These are phyloP conservation scores for Drymodes brunneopygia DNA, from an alignment of 2,113 vertebrate genomes.

Conservation along the genomic window DNA sequence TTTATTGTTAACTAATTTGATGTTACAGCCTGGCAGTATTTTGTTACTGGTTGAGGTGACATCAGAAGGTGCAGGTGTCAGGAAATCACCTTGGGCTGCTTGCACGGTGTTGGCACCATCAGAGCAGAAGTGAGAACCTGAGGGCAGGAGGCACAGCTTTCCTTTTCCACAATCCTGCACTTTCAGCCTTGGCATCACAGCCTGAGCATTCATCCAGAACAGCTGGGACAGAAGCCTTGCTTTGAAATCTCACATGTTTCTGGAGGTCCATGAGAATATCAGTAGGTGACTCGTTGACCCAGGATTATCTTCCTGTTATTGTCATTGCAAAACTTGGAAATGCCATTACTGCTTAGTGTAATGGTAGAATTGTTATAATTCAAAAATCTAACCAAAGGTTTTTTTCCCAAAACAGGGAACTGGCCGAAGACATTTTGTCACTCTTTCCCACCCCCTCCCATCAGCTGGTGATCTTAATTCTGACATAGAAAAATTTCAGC, in stretches of 20 bases:
- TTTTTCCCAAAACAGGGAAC: not conserved
- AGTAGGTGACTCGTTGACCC: not conserved
- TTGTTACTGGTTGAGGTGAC: not conserved
- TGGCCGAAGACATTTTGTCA: not conserved
- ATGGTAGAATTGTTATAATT: not conserved
- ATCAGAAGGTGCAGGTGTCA: too few species aligned
- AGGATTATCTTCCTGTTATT: not conserved
- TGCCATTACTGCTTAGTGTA: not conserved
- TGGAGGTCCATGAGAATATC: not conserved
- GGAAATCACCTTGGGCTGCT: not conserved
- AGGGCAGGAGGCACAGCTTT: not conserved
- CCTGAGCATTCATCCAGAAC: not conserved
- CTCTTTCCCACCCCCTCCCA: not conserved
- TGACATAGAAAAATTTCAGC: not conserved
- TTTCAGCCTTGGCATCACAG: not conserved
- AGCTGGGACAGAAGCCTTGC: not conserved
- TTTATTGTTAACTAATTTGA: not conserved
- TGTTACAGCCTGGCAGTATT: not conserved
- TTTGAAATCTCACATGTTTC: not conserved
- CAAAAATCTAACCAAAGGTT: not conserved
- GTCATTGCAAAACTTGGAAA: not conserved
- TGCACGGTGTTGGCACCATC: too few species aligned
- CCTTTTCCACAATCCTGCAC: not conserved
- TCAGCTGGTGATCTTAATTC: not conserved
- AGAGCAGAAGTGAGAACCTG: not conserved